Percentiles rank a stretch among this genome's conserved stretches.
Evolutionary conservation across 1,140 invertebrate genomes (phyloP).

Genomic region (Anastrepha ludens): DNA sequence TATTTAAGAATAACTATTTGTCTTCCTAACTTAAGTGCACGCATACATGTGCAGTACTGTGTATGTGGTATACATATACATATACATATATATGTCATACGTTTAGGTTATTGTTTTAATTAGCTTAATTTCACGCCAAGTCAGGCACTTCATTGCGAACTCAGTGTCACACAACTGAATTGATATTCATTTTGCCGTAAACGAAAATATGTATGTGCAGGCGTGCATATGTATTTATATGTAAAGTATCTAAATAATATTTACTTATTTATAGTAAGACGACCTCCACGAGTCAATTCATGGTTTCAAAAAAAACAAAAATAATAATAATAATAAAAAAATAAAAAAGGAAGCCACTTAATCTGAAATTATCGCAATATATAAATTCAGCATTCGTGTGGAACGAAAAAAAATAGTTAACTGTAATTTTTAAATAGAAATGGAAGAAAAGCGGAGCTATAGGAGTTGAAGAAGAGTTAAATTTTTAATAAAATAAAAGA

Average conservation of each 20-base stretch:
- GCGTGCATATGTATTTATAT: neutral
- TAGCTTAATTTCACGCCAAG: neutral
- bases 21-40: conserved; percentile 28
- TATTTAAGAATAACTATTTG: neutral
- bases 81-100: neutral
- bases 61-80: neutral
- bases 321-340: too few relatives aligned
- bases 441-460: too few relatives aligned
- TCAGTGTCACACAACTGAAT: neutral
- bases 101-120: neutral
- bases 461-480: too few relatives aligned
- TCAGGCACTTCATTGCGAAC: neutral
- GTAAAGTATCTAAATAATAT: neutral
- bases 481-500: neutral
- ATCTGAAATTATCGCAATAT: neutral
- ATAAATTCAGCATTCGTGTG: conserved; percentile 1
- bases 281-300: conserved; percentile 6
- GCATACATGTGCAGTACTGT: neutral
- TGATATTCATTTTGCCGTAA: neutral
- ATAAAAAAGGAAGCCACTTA: neutral
- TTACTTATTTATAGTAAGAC: neutral
- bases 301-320: neutral
- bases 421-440: conserved; percentile 5
- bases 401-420: conserved; percentile 2
- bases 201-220: neutral